These are phyloP conservation scores for Trichogramma dendrolimi DNA, from an alignment of 2,888 invertebrate genomes.

Conservation along the genomic window DNA sequence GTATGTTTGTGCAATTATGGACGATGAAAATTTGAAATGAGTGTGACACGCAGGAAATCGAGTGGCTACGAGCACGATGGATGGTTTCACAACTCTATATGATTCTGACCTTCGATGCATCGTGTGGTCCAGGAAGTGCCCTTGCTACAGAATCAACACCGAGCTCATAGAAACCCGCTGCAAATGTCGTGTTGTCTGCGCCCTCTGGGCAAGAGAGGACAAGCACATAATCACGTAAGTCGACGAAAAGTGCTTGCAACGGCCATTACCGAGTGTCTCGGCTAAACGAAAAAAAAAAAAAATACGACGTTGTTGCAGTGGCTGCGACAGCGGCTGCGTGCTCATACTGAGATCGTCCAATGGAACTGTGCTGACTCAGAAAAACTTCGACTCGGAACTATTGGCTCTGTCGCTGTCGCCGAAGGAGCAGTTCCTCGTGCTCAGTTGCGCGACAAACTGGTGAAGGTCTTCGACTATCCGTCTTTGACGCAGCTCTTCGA, in stretches of 20 bases:
- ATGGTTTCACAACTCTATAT: conserved; percentile 12
- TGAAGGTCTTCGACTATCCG: conserved; percentile 29
- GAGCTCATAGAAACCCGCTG: not conserved
- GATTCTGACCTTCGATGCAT: conserved; percentile 23
- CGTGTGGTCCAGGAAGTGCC: conserved; percentile 32
- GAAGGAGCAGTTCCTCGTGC: conserved; percentile 35
- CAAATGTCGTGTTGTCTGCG: conserved; percentile 27
- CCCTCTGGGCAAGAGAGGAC: conserved; percentile 38
- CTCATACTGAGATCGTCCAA: conserved; percentile 3
- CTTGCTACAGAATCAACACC: conserved; percentile 1
- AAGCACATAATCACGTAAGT: conserved; percentile 37
- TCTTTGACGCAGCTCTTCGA: conserved; percentile 22
- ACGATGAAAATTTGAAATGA: no score
- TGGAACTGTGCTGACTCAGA: conserved; percentile 2
- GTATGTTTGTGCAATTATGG: no score
- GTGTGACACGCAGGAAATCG: conserved; percentile 24
- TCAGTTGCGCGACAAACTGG: conserved; percentile 27
- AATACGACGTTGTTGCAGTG: conserved; percentile 28
- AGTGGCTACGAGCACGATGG: conserved; percentile 25
- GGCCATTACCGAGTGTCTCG: no score
- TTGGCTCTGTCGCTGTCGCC: conserved; percentile 35
- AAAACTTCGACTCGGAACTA: conserved; percentile 21
- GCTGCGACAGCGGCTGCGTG: conserved; percentile 30
- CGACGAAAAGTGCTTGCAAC: conserved; percentile 32
- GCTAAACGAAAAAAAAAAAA: not conserved